Conservation (phyloP, 2,797 vertebrate species). For the Erethizon dorsatum region DNA sequence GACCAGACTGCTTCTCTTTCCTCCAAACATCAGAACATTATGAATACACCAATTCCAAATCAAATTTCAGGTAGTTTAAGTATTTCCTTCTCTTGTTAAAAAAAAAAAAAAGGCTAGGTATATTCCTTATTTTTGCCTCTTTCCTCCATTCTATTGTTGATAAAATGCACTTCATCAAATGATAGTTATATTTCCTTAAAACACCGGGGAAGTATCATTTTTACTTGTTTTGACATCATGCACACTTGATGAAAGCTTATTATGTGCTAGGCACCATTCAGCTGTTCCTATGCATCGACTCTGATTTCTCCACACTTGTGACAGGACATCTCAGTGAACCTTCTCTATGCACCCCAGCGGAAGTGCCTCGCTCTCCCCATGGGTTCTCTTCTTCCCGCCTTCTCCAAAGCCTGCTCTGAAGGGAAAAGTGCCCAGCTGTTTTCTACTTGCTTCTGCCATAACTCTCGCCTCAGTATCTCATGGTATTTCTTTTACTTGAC, state of each 20-base stretch:
- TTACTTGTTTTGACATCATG: not conserved
- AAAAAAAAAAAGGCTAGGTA: not conserved
- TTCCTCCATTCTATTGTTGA: not conserved
- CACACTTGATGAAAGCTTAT: not conserved
- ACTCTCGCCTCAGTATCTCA: not conserved
- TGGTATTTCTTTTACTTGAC: not conserved
- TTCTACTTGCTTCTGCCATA: not conserved
- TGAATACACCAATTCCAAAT: slow-evolving; percentile 20
- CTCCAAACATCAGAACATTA: not conserved
- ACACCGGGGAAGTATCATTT: not conserved
- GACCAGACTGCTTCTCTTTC: not conserved
- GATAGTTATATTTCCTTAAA: not conserved
- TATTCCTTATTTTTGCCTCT: not conserved
- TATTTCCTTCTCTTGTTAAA: not conserved
- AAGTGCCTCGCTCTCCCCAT: not conserved
- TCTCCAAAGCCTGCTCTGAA: not conserved
- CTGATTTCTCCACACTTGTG: not conserved
- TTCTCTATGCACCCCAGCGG: not conserved
- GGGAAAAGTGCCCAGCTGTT: not conserved
- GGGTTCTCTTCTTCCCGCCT: too few species aligned
- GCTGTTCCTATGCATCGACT: not conserved
- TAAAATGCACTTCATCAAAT: not conserved
- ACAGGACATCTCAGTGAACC: not conserved
- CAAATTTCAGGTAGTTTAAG: not conserved
- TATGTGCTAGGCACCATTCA: not conserved